Conservation (phyloP, 1,140 invertebrate species). For the Solenopsis fugax region DNA sequence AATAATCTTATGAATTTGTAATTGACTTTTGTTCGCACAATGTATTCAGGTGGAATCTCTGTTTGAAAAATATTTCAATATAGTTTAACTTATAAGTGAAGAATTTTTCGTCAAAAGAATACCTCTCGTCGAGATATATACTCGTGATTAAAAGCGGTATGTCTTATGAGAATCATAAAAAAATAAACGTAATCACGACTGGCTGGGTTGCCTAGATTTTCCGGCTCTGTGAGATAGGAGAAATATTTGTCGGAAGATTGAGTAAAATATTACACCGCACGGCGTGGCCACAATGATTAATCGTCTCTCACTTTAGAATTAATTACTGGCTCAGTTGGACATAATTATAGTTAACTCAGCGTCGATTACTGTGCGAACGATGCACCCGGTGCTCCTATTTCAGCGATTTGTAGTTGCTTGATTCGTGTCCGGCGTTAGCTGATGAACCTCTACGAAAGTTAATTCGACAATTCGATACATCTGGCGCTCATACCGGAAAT, state of each 20-base stretch:
- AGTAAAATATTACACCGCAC: slow-evolving; percentile 43
- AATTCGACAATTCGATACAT: slow-evolving; percentile 62
- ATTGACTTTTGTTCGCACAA: not conserved
- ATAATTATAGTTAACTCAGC: slow-evolving; percentile 45
- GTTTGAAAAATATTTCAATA: slow-evolving; percentile 25
- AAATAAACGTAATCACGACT: slow-evolving; percentile 11
- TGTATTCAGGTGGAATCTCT: not conserved
- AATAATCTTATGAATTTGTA: slow-evolving; percentile 8
- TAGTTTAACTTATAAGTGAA: slow-evolving; percentile 4
- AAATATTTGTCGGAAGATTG: slow-evolving; percentile 38
- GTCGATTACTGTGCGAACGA: slow-evolving; percentile 64
- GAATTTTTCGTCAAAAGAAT: slow-evolving; percentile 32
- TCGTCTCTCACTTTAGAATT: slow-evolving; percentile 55
- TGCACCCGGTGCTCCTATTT: slow-evolving; percentile 55
- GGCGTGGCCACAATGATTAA: slow-evolving; percentile 55
- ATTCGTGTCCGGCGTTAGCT: slow-evolving; percentile 54
- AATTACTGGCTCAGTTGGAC: slow-evolving; percentile 57
- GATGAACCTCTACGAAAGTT: slow-evolving; percentile 68
- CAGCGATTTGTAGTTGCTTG: slow-evolving; percentile 62
- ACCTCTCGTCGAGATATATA: not conserved
- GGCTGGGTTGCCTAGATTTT: not conserved
- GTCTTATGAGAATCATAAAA: slow-evolving; percentile 7
- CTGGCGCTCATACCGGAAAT: slow-evolving; percentile 21
- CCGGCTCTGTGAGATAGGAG: slow-evolving; percentile 3
- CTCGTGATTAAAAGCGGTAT: slow-evolving; percentile 27